Evolutionary conservation across 1,140 invertebrate genomes (phyloP).

Genomic region (Eurosta solidaginis): DNA sequence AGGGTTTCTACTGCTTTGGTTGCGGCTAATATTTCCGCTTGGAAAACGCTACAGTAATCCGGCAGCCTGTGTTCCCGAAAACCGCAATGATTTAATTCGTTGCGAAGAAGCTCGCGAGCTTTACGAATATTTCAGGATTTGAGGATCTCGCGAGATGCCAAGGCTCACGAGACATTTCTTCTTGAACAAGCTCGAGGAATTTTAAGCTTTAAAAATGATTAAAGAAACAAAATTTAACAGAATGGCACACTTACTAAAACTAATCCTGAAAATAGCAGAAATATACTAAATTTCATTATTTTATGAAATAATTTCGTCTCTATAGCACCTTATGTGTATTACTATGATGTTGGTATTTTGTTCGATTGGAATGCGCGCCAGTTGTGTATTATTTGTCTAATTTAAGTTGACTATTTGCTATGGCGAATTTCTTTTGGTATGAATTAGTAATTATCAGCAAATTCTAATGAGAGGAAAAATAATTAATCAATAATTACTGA

Average conservation of each 20-base stretch:
- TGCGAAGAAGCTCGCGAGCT: too few species aligned
- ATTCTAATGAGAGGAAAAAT: neutral
- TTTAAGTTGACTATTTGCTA: neutral
- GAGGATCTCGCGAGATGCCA: too few species aligned
- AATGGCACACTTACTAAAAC: neutral
- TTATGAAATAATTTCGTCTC: neutral
- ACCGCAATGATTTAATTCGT: too few species aligned
- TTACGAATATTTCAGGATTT: too few species aligned
- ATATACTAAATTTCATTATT: neutral
- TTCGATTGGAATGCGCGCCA: conserved; percentile 9
- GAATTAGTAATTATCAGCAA: neutral
- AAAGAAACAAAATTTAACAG: neutral
- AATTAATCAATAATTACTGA: neutral
- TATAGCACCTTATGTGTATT: neutral
- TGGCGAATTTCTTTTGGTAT: conserved; percentile 17
- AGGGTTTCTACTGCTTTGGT: too few species aligned
- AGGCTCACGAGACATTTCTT: too few species aligned
- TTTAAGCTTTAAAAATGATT: neutral
- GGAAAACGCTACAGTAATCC: too few species aligned
- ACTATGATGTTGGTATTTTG: neutral
- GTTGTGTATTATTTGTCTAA: neutral
- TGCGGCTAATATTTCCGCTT: too few species aligned
- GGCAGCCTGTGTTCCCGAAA: too few species aligned
- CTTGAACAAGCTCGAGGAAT: too few species aligned
- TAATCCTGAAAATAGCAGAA: neutral